Conservation (phyloP, 2,113 vertebrate genomes). For the Pungitius pungitius region DNA sequence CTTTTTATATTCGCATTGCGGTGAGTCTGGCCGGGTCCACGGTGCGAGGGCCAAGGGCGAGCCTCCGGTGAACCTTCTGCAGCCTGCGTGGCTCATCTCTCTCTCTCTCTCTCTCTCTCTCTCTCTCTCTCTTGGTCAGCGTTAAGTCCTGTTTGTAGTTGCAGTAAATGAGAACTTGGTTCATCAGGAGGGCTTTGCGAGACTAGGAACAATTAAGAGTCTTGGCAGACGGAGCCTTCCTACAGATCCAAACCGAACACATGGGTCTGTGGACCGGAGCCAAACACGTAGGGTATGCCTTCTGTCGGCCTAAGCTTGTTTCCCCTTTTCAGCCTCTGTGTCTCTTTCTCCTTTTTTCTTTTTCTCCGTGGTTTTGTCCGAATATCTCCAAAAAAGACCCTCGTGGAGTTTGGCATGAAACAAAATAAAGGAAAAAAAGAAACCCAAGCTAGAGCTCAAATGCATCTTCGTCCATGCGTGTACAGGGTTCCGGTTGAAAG, state of each 20-base stretch:
- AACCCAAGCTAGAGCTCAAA: slow-evolving; percentile 1
- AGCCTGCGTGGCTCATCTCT: slow-evolving; percentile 37
- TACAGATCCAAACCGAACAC: slow-evolving; percentile 42
- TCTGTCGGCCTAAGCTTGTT: slow-evolving; percentile 24
- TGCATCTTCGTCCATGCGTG: not conserved
- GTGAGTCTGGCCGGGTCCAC: too few species aligned
- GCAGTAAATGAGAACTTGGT: slow-evolving; percentile 39
- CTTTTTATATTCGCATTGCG: too few species aligned
- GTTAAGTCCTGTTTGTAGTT: slow-evolving; percentile 17
- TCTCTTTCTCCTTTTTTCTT: slow-evolving; percentile 17
- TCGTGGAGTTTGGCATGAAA: not conserved
- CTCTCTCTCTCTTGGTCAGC: slow-evolving; percentile 20
- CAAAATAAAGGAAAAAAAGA: not conserved
- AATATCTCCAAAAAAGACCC: slow-evolving; percentile 1
- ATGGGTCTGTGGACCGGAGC: slow-evolving; percentile 35
- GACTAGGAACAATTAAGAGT: slow-evolving; percentile 58
- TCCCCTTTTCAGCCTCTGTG: slow-evolving; percentile 13
- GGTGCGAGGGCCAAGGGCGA: too few species aligned
- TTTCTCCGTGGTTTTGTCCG: slow-evolving; percentile 5
- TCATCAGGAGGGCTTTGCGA: slow-evolving; percentile 44
- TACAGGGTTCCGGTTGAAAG: not conserved
- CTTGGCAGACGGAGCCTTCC: slow-evolving; percentile 48
- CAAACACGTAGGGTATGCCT: slow-evolving; percentile 37
- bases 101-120: slow-evolving; percentile 16
- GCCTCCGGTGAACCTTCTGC: too few species aligned